Evolutionary conservation across 2,888 invertebrate species (phyloP), one percentile per base, ranked within the genome.

Genomic region (Acleris sparsana): DNA sequence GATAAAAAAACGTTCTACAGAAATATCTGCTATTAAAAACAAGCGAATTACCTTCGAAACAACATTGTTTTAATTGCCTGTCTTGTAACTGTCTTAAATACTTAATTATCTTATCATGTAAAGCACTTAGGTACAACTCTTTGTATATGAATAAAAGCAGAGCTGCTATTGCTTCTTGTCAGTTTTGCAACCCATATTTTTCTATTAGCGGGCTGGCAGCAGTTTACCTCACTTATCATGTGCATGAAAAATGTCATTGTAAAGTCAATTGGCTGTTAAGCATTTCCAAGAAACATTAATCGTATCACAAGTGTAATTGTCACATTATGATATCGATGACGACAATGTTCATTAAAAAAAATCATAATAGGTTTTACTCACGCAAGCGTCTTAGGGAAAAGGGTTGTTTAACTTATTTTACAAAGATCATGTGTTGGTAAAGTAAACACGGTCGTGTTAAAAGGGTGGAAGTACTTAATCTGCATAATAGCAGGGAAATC

Each of bases 301-400:
- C 44, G 44, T 20, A 56, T 60, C 59, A 55, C 59, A 22, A 20
- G 53, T 60, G 18, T 65, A 61, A 65, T 65, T 60, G 65, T 65
- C 65, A 65, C 65, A 61, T 65, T 61, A 65, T 56, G 60, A 29
- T 65, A 65, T 65, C 65, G 53, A 56, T 65, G 60, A 55, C 65
- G 65, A 56, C 46, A 57, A 57, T 20, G 55, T 55, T 65, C 60
- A 61, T 65, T 44, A 65, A 60, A 65, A 56, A 13, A 61, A 55
- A 61, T 46, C 44, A 56, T 65, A 29, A 61, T 65, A 49, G 51
- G 17, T 55, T 18, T 25, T 16, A 9, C 44, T 43, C 65, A 60
- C 60, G 65, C 65, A 49, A 65, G 29, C 5, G 16, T 18, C 11
- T 18, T 43, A 60, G 60, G 60, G 44, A 51, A 56, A 56, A 55